Base-by-base conservation (phyloP, 2,888 invertebrate species). In the Nemurella pictetii region DNA sequence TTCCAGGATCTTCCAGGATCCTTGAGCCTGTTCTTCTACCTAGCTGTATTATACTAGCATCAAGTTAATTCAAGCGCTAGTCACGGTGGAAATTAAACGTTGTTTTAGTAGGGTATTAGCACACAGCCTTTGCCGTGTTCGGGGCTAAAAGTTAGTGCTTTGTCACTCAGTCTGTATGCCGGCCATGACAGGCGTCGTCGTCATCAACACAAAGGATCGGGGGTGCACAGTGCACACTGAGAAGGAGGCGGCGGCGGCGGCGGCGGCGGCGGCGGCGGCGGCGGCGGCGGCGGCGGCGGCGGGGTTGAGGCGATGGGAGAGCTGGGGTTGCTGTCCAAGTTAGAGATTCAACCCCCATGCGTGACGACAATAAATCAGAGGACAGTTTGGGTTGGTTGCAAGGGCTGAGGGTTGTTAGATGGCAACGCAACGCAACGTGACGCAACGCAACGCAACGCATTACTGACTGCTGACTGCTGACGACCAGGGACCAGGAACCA, bases 311-410 rank as follows among this genome's bases (percentile, higher is more conserved):
- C 27, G 29, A 75, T 2, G 75, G 7, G 7, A 26, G 75, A 75
- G n/a, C 27, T 27, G 29, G 75, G 25, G 26, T 5, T 36, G 36
- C 81, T 81, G 81, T 81, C 81, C 81, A 81, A 81, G 81, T 81
- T 81, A 81, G 81, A 81, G 81, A 81, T 81, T 35, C 81, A 36
- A 81, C 35, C 81, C 81, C 36, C 81, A 81, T 81, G 81, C 81
- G 81, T 85, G 82, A 74, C 81, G 85, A 85, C 85, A 82, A 83
- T 83, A 85, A 83, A 85, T 85, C 85, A 85, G 77, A 85, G 75
- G 75, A 85, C 75, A 82, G 85, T 85, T 82, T 81, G 36, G 36
- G 81, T 80, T 32, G 25, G 80, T 20, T 3, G 80, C 25, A 0
- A n/a, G 26, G 30, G 29, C 28, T 28, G n/a, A 25, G 80, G 80